These are phyloP conservation scores for Helostoma temminkii DNA, from an alignment of 2,797 vertebrate species.

Conservation along the genomic window DNA sequence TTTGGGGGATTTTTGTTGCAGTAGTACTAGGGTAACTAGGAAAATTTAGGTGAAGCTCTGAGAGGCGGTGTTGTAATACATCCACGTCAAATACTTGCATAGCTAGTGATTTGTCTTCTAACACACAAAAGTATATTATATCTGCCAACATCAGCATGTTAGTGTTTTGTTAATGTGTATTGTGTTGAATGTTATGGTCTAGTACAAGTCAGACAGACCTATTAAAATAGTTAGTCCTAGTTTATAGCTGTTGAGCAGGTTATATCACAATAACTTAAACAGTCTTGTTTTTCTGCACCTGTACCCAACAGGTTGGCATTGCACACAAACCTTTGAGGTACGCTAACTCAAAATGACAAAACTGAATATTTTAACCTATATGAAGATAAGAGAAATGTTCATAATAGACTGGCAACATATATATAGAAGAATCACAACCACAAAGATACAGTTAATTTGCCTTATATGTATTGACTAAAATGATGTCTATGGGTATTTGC, in stretches of 20 bases:
- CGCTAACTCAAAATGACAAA: neutral
- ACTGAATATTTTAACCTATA: neutral
- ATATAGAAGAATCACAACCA: neutral
- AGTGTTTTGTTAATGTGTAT: neutral
- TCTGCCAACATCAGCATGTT: neutral
- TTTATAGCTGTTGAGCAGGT: neutral
- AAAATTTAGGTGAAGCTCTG: too few species aligned
- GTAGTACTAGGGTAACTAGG: too few species aligned
- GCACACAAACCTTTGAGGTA: neutral
- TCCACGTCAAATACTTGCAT: neutral
- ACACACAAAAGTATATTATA: neutral
- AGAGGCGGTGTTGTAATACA: too few species aligned
- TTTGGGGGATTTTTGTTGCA: too few species aligned
- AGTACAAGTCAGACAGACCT: neutral
- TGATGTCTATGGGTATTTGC: conserved; percentile 11
- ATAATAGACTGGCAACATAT: neutral
- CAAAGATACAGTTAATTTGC: conserved; percentile 16
- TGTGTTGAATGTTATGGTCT: neutral
- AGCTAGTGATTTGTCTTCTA: too few species aligned
- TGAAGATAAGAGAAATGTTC: neutral
- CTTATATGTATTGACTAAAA: conserved; percentile 35
- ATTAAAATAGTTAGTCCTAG: neutral
- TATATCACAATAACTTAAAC: neutral
- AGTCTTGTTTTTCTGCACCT: conserved; percentile 5
- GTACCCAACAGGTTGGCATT: neutral